These are phyloP conservation scores for Kryptolebias marmoratus DNA, from an alignment of 2,113 vertebrate species.

Conservation along the genomic window DNA sequence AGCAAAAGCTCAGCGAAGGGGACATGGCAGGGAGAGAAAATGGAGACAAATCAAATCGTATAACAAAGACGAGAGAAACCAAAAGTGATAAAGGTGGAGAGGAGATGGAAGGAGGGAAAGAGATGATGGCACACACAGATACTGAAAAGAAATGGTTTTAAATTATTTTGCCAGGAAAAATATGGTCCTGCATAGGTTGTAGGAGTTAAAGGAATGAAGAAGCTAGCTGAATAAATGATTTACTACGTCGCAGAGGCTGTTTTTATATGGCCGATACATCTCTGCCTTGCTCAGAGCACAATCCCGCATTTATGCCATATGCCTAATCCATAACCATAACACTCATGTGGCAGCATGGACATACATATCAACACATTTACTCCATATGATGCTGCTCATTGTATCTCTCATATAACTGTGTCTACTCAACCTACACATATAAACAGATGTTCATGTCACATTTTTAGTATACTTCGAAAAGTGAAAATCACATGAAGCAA, in stretches of 20 bases:
- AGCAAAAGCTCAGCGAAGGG: constrained; percentile 4
- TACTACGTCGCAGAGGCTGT: constrained; percentile 64
- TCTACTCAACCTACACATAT: constrained; percentile 33
- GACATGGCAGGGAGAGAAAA: constrained; percentile 4
- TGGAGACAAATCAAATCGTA: constrained; percentile 37
- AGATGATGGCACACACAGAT: constrained; percentile 19
- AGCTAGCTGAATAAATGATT: constrained; percentile 77
- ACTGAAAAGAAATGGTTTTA: constrained; percentile 30
- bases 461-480: constrained; percentile 33
- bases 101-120: constrained; percentile 4
- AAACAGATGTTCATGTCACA: constrained; percentile 48
- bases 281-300: constrained; percentile 68
- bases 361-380: constrained; percentile 64
- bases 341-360: constrained; percentile 48
- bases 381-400: constrained; percentile 68
- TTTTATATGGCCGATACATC: constrained; percentile 76
- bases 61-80: constrained; percentile 29
- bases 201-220: constrained; percentile 63
- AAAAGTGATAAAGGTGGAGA: constrained; percentile 7
- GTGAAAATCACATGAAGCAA: constrained; percentile 15
- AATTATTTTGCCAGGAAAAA: constrained; percentile 56
- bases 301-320: constrained; percentile 66
- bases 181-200: constrained; percentile 40
- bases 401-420: constrained; percentile 55
- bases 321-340: constrained; percentile 79